phyloP scores from a whole-genome alignment of 2,888 invertebrate genomes.

The Pyrocoelia pectoralis region DNA sequence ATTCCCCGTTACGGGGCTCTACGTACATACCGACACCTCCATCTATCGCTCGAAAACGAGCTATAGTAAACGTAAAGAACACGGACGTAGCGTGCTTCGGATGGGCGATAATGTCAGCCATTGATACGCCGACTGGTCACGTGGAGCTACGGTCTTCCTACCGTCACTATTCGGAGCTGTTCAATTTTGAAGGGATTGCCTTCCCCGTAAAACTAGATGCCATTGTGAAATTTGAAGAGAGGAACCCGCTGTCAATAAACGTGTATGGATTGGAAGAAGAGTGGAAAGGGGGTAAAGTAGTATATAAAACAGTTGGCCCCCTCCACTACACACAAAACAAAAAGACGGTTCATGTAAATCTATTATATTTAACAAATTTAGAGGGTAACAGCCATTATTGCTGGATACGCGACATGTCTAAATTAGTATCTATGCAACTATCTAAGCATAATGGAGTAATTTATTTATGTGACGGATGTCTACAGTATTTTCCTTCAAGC shows the following conservation, averaged over 20 bases:
- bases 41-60: conserved; percentile 2
- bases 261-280: not conserved
- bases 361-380: not conserved
- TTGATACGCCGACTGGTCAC: conserved; percentile 20
- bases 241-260: not conserved
- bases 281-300: too few relatives aligned
- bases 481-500: conserved; percentile 16
- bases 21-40: conserved; percentile 7
- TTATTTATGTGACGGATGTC: conserved; percentile 28
- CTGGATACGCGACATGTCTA: conserved; percentile 21
- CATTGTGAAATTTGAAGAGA: not conserved
- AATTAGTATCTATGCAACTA: conserved; percentile 12
- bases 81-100: conserved; percentile 37
- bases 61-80: conserved; percentile 35
- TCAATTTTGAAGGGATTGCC: not conserved
- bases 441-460: not conserved
- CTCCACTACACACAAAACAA: too few relatives aligned
- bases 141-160: conserved; percentile 18
- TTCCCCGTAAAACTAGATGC: not conserved
- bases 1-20: not conserved
- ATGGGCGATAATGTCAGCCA: conserved; percentile 35
- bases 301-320: too few relatives aligned
- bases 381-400: conserved; percentile 19
- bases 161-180: conserved; percentile 17
- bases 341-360: not conserved